Evolutionary conservation across 2,888 invertebrate genomes (phyloP), one percentile per base, ranked within the genome.

Genomic region (Coecobrya sp.): DNA sequence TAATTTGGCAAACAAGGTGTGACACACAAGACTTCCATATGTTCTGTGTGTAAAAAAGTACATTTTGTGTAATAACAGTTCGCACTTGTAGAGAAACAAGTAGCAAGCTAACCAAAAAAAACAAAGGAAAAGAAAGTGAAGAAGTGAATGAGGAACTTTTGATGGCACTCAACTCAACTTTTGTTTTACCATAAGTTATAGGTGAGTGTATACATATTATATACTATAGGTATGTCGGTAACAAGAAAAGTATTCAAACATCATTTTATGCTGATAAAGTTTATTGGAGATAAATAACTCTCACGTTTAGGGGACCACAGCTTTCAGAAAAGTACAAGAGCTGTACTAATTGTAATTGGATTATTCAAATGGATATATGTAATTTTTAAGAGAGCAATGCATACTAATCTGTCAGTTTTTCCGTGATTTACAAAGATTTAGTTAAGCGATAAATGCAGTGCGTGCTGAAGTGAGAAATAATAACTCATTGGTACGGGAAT

Each of bases 1-100:
- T 86, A 86, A 52, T 49, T 76, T 52, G 30, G 86, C 59, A 73
- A 86, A 86, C 59, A 86, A 59, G 76, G 86, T 86, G 76, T 73
- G 36, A 76, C 86, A 86, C n/a, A n/a, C n/a, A 86, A 55, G 36
- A 49, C 22, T 86, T n/a, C 19, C 2, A 36, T 36, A 4, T 36
- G 36, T 36, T 36, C 62, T 62, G 0, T 62, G 62, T 62, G 19
- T 62, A 62, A 25, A 7, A 36, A n/a, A n/a, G n/a, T 25, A 3
- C 62, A 62, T 22, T 19, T n/a, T 11, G 11, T 62, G 2, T 22
- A 62, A 36, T 36, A 55, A 62, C 25, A 62, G 25, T 22, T n/a
- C 62, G 25, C 2, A 59, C 5, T 62, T 5, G 25, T 25, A 19
- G 22, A 62, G 25, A 10, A 62, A 25, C n/a, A 68, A 11, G 11